Evolutionary conservation across 2,113 vertebrate species (phyloP).

Genomic region (Zapus hudsonius): DNA sequence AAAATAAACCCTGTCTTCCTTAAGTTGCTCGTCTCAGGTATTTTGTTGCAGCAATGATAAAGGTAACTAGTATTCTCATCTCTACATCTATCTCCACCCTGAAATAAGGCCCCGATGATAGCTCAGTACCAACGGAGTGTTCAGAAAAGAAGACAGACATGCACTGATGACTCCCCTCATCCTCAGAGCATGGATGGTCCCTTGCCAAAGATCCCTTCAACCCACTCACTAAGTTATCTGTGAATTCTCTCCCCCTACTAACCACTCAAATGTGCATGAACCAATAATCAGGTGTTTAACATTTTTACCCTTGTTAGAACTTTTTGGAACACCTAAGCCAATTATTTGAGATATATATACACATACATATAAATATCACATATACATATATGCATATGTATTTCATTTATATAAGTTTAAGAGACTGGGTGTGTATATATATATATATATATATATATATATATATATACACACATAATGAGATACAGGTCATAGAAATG

Average conservation of each 20-base stretch:
- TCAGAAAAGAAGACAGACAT: background rate
- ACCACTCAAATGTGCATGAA: background rate
- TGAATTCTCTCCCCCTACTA: background rate
- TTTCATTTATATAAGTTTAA: background rate
- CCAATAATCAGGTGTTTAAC: background rate
- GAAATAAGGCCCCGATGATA: background rate
- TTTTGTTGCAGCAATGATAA: too few relatives aligned
- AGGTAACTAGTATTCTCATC: background rate
- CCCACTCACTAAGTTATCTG: background rate
- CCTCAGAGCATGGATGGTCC: background rate
- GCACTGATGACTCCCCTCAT: background rate
- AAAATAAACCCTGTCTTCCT: too few relatives aligned
- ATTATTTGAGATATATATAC: conserved; percentile 27
- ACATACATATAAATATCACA: too few relatives aligned
- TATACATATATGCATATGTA: too few relatives aligned
- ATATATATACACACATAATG: too few relatives aligned
- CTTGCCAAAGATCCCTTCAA: background rate
- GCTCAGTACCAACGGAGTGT: background rate
- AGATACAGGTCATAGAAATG: background rate
- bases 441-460: too few relatives aligned
- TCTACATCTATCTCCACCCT: background rate
- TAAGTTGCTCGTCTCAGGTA: too few relatives aligned
- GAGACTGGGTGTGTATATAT: background rate
- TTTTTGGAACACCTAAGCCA: background rate
- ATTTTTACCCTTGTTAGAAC: background rate